Base-by-base conservation (phyloP, 2,888 invertebrate genomes). In the Morpho achilles region DNA sequence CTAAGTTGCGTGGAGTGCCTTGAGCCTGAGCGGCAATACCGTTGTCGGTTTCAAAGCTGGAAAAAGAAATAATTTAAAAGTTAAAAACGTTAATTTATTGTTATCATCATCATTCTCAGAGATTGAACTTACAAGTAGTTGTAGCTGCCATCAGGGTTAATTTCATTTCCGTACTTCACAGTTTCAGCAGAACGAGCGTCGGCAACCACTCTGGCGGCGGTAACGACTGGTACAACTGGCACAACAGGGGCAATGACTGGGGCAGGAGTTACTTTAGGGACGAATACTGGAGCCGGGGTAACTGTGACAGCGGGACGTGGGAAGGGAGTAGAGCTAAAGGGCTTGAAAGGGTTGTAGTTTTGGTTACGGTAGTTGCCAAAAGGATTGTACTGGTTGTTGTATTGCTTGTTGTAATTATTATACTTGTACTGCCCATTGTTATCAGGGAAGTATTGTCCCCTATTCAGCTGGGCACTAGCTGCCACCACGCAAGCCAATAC, bases 11-110 rank as follows among this genome's bases (percentile, higher is more conserved):
- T 32, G 92, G 90, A 8, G 79, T 76, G 9, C 93, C 94, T 64
- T 92, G 87, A 64, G 92, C 93, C 65, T 92, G 89, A 32, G 91
- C 92, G 7, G 91, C 79, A 67, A 94, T 94, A 7, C 94, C 94
- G 72, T 94, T 94, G 76, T 92, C 92, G 49, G 92, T 93, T 75
- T 94, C 92, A 68, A 83, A 90, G 64, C 94, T 93, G 65, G 42
- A 72, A 71, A 45, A 60, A 51, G 0, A 45, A 0, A 16, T 8
- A 42, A 42, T 42, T 42, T 42, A 42, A 8, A 8, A 1, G 10
- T 7, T 53, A 45, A 53, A 7, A 7, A 9, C 7, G 10, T 10
- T 10, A 10, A 41, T 50, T 32, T 22, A 7, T 48, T 3, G 7
- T 16, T 23, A 23, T 1, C 7, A 40, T 9, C 8, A 46, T 9